Conservation (phyloP, 2,888 invertebrate genomes). For the Physocephala rufipes region DNA sequence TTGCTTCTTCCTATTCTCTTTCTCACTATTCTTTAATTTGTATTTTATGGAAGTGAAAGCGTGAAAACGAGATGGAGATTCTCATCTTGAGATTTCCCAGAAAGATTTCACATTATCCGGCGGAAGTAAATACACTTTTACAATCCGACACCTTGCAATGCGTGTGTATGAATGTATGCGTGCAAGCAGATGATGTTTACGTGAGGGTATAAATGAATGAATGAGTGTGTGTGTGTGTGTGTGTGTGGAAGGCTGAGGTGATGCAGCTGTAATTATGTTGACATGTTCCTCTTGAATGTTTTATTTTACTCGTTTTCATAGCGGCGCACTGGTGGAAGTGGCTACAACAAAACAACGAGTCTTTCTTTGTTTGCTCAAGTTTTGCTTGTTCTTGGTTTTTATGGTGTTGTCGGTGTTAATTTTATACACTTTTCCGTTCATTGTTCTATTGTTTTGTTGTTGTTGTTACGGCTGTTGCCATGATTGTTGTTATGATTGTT, state of each 20-base stretch:
- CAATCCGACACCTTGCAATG: too few species aligned
- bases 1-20: too few species aligned
- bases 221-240: background rate
- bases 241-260: conserved; percentile 6
- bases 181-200: too few species aligned
- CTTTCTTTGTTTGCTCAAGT: background rate
- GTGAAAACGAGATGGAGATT: too few species aligned
- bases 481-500: too few species aligned
- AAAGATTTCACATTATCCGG: too few species aligned
- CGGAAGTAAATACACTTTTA: too few species aligned
- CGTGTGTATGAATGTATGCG: too few species aligned
- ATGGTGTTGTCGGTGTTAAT: conserved; percentile 9
- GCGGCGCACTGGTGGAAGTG: background rate
- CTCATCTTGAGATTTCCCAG: too few species aligned
- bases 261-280: conserved; percentile 15
- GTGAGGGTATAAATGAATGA: background rate
- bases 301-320: background rate
- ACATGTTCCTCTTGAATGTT: background rate
- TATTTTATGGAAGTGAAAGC: too few species aligned
- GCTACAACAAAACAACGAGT: background rate
- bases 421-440: conserved; percentile 6
- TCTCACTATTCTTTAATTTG: too few species aligned
- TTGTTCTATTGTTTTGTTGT: background rate
- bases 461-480: too few species aligned
- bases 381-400: conserved; percentile 4